phyloP scores from a whole-genome alignment of 64 coral and sea anemone species.

The Stichodactyla mertensii region DNA sequence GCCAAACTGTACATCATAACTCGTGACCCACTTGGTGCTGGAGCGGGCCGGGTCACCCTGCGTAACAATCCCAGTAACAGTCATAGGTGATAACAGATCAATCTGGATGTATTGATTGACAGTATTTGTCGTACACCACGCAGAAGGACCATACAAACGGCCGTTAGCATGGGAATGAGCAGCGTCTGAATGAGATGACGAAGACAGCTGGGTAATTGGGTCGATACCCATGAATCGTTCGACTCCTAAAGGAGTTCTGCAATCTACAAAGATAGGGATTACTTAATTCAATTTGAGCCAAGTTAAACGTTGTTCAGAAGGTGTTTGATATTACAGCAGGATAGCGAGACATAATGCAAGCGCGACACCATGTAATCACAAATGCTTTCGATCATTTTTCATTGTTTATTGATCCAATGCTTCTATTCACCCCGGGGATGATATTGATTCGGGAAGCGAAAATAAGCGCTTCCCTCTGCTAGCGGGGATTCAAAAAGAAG shows the following conservation, averaged over 20 bases:
- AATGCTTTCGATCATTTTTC: no score
- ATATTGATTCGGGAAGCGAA: no score
- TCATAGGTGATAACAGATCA: neutral
- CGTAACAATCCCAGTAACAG: slow-evolving; percentile 7
- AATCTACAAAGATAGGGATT: neutral
- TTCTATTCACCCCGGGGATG: no score
- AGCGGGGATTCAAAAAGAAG: no score
- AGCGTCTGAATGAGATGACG: neutral
- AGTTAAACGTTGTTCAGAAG: no score
- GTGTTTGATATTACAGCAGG: no score
- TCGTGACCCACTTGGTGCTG: neutral
- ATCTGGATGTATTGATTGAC: slow-evolving; percentile 3
- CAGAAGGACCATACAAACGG: neutral
- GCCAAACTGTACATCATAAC: neutral
- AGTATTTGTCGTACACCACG: neutral
- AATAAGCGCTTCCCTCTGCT: no score
- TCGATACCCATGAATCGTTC: neutral
- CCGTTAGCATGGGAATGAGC: neutral
- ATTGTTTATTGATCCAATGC: no score
- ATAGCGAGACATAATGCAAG: no score
- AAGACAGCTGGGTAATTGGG: neutral
- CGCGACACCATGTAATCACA: no score
- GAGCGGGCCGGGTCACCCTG: neutral
- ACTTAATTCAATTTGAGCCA: no score
- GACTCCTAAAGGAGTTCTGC: neutral